phyloP scores from a whole-genome alignment of 2,888 invertebrate species.

The Epicampocera succincta region DNA sequence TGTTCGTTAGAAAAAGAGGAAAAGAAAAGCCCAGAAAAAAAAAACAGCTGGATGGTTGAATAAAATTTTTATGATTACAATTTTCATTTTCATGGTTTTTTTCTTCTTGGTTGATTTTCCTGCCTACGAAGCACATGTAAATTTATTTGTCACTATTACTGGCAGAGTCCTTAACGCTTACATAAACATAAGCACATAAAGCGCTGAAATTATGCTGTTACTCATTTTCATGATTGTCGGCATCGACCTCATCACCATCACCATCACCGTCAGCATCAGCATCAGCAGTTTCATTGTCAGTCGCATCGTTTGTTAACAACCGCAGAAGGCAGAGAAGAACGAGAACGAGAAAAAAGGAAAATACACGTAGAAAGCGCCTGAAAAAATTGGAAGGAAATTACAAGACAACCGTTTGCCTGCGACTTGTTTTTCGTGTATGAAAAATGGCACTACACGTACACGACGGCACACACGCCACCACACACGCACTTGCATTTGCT shows the following conservation, averaged over 20 bases:
- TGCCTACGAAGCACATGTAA: conserved; percentile 66
- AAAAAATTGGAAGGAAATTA: conserved; percentile 47
- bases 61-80: conserved; percentile 51
- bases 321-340: conserved; percentile 9
- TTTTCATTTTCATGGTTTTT: conserved; percentile 34
- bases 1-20: neutral
- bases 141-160: conserved; percentile 51
- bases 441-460: conserved; percentile 8
- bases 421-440: conserved; percentile 7
- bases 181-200: conserved; percentile 1
- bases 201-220: conserved; percentile 32
- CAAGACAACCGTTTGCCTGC: conserved; percentile 42
- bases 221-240: conserved; percentile 24
- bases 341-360: neutral
- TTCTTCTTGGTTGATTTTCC: conserved; percentile 9
- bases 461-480: neutral
- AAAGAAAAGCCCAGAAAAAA: conserved; percentile 26
- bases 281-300: conserved; percentile 36
- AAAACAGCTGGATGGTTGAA: conserved; percentile 13
- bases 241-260: conserved; percentile 15
- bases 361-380: neutral
- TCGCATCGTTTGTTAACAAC: conserved; percentile 35
- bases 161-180: conserved; percentile 49
- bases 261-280: conserved; percentile 21
- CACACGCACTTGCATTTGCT: neutral